These are phyloP conservation scores for Trematocara variabile DNA, from an alignment of 2,113 vertebrate species.

Conservation along the genomic window DNA sequence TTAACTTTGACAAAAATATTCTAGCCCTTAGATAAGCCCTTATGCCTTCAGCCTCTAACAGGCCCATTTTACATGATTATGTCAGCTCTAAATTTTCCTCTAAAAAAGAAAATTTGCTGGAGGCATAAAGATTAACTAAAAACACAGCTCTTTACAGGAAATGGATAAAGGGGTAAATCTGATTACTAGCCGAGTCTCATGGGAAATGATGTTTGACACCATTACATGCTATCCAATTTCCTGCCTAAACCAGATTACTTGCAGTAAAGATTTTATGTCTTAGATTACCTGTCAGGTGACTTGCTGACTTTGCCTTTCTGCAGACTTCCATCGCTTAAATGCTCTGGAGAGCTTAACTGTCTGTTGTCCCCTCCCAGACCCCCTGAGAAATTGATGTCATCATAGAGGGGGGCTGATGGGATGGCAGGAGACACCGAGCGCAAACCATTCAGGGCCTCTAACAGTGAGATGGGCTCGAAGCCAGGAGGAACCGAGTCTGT, in stretches of 20 bases:
- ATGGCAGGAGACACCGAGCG: slow-evolving; percentile 82
- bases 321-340: slow-evolving; percentile 77
- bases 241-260: neutral
- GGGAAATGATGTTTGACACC: neutral
- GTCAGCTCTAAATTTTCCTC: neutral
- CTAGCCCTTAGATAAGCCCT: neutral
- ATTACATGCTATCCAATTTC: neutral
- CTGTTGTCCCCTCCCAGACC: slow-evolving; percentile 77
- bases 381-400: slow-evolving; percentile 88
- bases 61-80: neutral
- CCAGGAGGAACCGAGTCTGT: slow-evolving; percentile 91
- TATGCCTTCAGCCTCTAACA: neutral
- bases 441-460: slow-evolving; percentile 92
- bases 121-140: neutral
- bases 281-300: slow-evolving; percentile 89
- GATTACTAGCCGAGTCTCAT: neutral
- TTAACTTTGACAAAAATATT: neutral
- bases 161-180: neutral
- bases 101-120: neutral
- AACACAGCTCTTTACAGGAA: neutral
- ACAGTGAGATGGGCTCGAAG: slow-evolving; percentile 94
- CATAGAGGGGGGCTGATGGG: slow-evolving; percentile 89
- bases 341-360: slow-evolving; percentile 81
- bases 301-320: slow-evolving; percentile 90
- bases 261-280: neutral